A percentile compares a stretch with the other conserved stretches of the same genome.
These are phyloP conservation scores for Halyomorpha halys DNA, from an alignment of 1,140 invertebrate species.

Conservation along the genomic window DNA sequence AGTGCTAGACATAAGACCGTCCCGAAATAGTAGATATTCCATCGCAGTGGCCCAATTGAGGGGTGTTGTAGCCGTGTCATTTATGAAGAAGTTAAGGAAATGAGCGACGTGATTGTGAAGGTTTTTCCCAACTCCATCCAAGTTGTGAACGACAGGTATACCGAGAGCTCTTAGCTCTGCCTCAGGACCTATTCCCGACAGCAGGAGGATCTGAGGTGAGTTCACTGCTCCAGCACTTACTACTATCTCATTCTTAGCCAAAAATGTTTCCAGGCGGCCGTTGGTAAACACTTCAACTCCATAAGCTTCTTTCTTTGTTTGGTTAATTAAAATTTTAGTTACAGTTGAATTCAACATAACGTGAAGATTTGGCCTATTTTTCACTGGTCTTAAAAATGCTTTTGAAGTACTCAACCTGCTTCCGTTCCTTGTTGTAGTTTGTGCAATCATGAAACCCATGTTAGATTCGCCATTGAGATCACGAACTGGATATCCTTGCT, in stretches of 20 bases:
- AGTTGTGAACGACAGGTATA: conserved; percentile 54
- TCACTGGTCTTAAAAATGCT: conserved; percentile 61
- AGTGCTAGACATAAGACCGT: conserved; percentile 74
- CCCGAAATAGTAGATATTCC: conserved; percentile 72
- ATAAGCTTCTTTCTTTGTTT: conserved; percentile 50
- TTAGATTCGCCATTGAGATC: conserved; percentile 76
- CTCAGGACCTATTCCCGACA: conserved; percentile 70
- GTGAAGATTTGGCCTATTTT: conserved; percentile 60
- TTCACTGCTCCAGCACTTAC: conserved; percentile 59
- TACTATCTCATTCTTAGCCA: conserved; percentile 55
- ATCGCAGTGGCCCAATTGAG: conserved; percentile 80
- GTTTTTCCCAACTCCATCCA: conserved; percentile 78
- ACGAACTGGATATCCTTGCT: conserved; percentile 65
- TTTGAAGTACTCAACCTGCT: conserved; percentile 61
- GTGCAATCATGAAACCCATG: conserved; percentile 71
- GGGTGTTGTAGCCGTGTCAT: conserved; percentile 68
- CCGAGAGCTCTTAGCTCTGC: conserved; percentile 54
- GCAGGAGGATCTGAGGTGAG: conserved; percentile 70
- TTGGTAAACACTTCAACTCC: conserved; percentile 52
- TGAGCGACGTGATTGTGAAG: conserved; percentile 78
- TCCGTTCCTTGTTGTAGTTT: conserved; percentile 79
- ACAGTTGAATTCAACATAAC: conserved; percentile 66
- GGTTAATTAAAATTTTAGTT: conserved; percentile 58
- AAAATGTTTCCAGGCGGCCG: conserved; percentile 44
- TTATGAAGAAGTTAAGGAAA: conserved; percentile 64